Percentiles rank a stretch among this genome's conserved stretches.
These are phyloP conservation scores for Micronycteris hirsuta DNA, from an alignment of 2,113 vertebrate genomes.

Conservation along the genomic window DNA sequence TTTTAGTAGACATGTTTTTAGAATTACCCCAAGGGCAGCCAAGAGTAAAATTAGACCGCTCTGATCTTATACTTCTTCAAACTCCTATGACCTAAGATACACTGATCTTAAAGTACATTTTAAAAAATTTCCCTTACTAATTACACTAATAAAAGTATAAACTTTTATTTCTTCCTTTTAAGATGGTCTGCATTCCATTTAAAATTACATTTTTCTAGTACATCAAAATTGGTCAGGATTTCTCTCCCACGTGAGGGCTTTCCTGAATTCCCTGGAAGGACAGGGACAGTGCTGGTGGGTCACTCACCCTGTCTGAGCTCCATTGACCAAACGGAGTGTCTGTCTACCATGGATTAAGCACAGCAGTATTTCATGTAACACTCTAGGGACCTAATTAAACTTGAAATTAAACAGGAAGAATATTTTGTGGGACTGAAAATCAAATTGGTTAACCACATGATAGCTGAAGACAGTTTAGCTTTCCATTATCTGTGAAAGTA, in stretches of 20 bases:
- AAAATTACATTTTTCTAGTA: neutral
- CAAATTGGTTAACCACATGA: neutral
- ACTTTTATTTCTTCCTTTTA: neutral
- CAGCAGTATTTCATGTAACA: neutral
- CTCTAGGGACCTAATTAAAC: neutral
- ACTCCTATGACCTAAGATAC: neutral
- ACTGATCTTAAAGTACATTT: neutral
- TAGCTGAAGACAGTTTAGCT: neutral
- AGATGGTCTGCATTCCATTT: neutral
- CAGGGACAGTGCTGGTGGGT: neutral
- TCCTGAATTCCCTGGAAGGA: neutral
- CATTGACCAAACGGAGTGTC: neutral
- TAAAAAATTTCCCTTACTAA: neutral
- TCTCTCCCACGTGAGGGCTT: neutral
- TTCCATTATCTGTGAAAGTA: neutral
- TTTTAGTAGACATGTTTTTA: neutral
- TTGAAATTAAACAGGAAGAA: neutral
- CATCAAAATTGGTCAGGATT: neutral
- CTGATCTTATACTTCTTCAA: neutral
- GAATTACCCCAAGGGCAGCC: neutral
- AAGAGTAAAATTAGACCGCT: neutral
- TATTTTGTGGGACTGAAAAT: neutral
- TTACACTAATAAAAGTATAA: neutral
- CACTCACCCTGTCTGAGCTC: neutral
- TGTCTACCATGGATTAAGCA: neutral